Conservation (phyloP, 1,140 invertebrate species). For the Geopemphigus sp. region DNA sequence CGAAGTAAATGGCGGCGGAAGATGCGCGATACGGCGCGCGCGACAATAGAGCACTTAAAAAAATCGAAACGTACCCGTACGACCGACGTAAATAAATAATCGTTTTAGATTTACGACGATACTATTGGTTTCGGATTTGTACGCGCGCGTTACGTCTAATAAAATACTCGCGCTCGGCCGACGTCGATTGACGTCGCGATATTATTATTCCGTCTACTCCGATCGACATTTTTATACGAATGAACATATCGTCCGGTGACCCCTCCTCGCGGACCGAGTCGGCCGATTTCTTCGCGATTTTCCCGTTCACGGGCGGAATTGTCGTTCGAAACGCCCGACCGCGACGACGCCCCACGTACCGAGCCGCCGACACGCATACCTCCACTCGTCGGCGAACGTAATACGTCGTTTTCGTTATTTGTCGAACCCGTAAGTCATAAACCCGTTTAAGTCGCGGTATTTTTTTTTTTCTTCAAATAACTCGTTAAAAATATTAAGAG, state of each 20-base stretch:
- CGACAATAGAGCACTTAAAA: slow-evolving; percentile 6
- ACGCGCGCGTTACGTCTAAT: neutral
- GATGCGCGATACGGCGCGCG: too few relatives aligned
- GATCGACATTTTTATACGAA: too few relatives aligned
- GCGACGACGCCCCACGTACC: too few relatives aligned
- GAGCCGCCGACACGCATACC: too few relatives aligned
- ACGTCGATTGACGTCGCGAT: neutral
- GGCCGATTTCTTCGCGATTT: too few relatives aligned
- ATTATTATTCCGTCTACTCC: too few relatives aligned
- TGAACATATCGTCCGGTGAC: too few relatives aligned
- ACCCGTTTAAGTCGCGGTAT: slow-evolving; percentile 34
- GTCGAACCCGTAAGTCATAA: slow-evolving; percentile 42
- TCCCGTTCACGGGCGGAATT: too few relatives aligned
- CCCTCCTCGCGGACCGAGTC: too few relatives aligned
- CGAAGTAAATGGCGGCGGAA: slow-evolving; percentile 14
- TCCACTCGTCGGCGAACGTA: too few relatives aligned
- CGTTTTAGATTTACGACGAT: slow-evolving; percentile 25
- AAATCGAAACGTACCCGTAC: neutral
- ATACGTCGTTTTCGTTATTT: slow-evolving; percentile 35
- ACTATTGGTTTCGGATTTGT: slow-evolving; percentile 1
- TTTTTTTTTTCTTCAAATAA: slow-evolving; percentile 14
- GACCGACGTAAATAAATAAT: slow-evolving; percentile 29
- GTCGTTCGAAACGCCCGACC: too few relatives aligned
- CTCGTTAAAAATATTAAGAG: slow-evolving; percentile 48
- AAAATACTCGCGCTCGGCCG: neutral